Base-by-base conservation (phyloP, 2,797 vertebrate species). In the Naso thynnoides region DNA sequence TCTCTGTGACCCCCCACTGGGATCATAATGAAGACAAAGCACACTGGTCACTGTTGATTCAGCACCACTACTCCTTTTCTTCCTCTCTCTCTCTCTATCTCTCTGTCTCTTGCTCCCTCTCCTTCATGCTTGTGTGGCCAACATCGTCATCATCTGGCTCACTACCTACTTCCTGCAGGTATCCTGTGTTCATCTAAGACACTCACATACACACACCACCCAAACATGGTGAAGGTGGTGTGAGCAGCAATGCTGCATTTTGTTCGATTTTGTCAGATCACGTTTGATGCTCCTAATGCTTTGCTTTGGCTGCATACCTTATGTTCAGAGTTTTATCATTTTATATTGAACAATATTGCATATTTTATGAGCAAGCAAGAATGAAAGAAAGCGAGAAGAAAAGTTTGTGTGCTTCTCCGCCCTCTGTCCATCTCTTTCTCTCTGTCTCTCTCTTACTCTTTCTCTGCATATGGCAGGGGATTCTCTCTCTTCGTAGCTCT, bases 11-110 rank as follows among this genome's bases (percentile, higher is more conserved):
- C 89, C 95, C 95, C 95, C 94, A 82, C 91, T 92, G 95, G 94
- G 94, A 94, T 94, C 94, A 95, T 97, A 96, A 96, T 97, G 95
- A 96, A 96, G 96, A 97, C 95, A 95, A 95, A 97, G 95, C 94
- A 94, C 91, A 90, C 73, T 95, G 96, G 96, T 96, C 96, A 94
- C 94, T 96, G 95, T 96, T 96, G 96, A 97, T 95, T 97, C 96
- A 95, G 95, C 95, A 95, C 89, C 92, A 91, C 74, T 49, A 66
- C 70, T 70, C 55, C 61, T 59, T 81, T 73, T 19, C 10, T 50
- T 55, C 67, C 65, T 74, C 41, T 67, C 57, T 59, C 59, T 58
- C 38, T 76, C 31, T 41, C 52, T 68, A 21, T 70, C 27, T 75
- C 61, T 65, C 15, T 59, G 23, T 48, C 50, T 47, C 29, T 29